Evolutionary conservation across 2,888 invertebrate species (phyloP), one percentile per base, ranked within the genome.

Genomic region (Camponotus fellah): DNA sequence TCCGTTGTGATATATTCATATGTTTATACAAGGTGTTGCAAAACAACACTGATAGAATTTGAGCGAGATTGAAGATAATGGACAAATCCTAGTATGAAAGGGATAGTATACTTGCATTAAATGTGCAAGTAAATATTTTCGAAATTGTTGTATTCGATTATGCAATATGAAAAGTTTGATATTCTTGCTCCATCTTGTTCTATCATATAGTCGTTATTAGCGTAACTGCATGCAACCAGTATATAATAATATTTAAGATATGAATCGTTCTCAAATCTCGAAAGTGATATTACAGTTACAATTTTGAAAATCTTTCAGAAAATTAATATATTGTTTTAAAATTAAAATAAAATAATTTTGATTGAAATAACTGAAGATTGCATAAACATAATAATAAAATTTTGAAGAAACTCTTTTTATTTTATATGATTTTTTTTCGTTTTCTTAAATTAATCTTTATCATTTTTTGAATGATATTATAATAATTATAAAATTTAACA

Each of bases 131-230:
- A 77, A 65, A 77, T 26, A 53, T 34, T 62, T 53, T 53, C 9
- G 69, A 69, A 62, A 58, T 77, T 66, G 56, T 58, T 14, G 32
- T 32, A 40, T 12, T n/a, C 26, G 21, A 17, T 14, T 34, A 60
- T 12, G 37, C 26, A 46, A 46, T 71, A 56, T 71, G 46, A 60
- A 21, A n/a, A 43, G 34, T 75, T 75, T 88, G 85, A 87, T 89
- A 88, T 86, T 90, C 90, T 91, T 91, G 91, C 90, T 90, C 90
- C 90, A 90, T 89, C 87, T 90, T 90, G 89, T 79, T 79, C 66
- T 72, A 77, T 77, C 12, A 40, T 37, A 60, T 49, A 37, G 6
- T 37, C 34, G 43, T 37, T 37, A 79, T 17, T n/a, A 77, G 3
- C 17, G 49, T 64, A 76, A 37, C 21, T 79, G 79, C 79, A 79